phyloP scores from a whole-genome alignment of 2,888 invertebrate species.

The Amitus sp. region DNA sequence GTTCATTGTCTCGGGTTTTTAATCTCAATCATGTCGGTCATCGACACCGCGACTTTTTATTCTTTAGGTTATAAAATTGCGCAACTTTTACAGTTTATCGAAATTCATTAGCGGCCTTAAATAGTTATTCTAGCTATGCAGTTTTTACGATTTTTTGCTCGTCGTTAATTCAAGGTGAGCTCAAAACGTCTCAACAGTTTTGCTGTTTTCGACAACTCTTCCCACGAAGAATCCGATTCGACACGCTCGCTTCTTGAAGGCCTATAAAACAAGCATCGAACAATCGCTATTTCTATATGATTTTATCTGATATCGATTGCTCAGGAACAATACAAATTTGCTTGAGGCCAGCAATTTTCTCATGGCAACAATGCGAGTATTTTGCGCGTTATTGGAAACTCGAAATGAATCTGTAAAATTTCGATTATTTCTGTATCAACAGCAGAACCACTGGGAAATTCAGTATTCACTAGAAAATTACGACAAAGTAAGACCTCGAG shows the following conservation, averaged over 20 bases:
- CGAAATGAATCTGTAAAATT: not conserved
- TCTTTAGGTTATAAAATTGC: not conserved
- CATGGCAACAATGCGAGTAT: too few species aligned
- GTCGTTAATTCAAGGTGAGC: constrained; percentile 13
- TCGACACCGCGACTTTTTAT: constrained; percentile 2
- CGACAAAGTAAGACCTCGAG: too few species aligned
- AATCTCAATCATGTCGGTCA: constrained; percentile 8
- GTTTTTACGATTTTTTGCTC: not conserved
- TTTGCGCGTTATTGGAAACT: too few species aligned
- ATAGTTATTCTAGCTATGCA: too few species aligned
- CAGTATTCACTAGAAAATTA: too few species aligned
- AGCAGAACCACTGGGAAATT: too few species aligned
- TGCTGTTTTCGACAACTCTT: constrained; percentile 38
- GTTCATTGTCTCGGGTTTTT: constrained; percentile 3
- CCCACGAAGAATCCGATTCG: constrained; percentile 55
- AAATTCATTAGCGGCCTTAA: too few species aligned
- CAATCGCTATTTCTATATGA: constrained; percentile 16
- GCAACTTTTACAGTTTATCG: too few species aligned
- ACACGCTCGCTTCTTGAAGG: constrained; percentile 47
- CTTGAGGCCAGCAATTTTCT: not conserved
- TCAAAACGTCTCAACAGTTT: constrained; percentile 25
- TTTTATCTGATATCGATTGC: constrained; percentile 24
- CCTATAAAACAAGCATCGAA: constrained; percentile 24
- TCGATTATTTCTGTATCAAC: too few species aligned
- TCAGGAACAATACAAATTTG: constrained; percentile 14